A percentile compares a stretch with the other conserved stretches of the same genome.
These are phyloP conservation scores for Xerus rutilus DNA, from an alignment of 2,797 vertebrate species.

Conservation along the genomic window DNA sequence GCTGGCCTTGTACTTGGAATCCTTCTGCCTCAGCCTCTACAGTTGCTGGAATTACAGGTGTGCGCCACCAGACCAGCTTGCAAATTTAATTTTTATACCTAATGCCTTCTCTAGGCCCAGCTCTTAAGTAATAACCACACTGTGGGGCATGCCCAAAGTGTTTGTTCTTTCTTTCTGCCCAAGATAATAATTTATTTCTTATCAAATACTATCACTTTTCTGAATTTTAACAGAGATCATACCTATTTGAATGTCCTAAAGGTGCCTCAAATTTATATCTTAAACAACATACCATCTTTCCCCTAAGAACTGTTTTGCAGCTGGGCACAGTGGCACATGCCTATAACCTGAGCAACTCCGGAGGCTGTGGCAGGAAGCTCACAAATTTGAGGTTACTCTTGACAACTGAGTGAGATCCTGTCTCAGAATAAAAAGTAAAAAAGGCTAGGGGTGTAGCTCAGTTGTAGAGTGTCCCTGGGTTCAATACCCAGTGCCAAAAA, in stretches of 20 bases:
- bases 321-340: no score
- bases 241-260: neutral
- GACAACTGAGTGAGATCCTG: no score
- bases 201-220: slow-evolving; percentile 18
- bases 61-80: no score
- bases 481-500: no score
- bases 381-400: no score
- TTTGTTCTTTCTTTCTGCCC: neutral
- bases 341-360: no score
- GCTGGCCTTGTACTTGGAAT: neutral
- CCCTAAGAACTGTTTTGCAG: neutral
- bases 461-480: no score
- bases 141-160: neutral
- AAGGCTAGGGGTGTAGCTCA: no score
- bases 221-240: slow-evolving; percentile 37
- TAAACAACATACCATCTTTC: neutral
- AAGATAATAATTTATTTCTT: neutral
- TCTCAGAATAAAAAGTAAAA: no score
- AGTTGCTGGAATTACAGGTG: neutral
- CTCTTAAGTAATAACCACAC: neutral
- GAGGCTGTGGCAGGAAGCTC: no score
- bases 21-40: neutral
- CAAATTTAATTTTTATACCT: neutral
- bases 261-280: neutral
- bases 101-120: neutral